Evolutionary conservation across 2,888 invertebrate genomes (phyloP).

Genomic region (Spodoptera exigua): DNA sequence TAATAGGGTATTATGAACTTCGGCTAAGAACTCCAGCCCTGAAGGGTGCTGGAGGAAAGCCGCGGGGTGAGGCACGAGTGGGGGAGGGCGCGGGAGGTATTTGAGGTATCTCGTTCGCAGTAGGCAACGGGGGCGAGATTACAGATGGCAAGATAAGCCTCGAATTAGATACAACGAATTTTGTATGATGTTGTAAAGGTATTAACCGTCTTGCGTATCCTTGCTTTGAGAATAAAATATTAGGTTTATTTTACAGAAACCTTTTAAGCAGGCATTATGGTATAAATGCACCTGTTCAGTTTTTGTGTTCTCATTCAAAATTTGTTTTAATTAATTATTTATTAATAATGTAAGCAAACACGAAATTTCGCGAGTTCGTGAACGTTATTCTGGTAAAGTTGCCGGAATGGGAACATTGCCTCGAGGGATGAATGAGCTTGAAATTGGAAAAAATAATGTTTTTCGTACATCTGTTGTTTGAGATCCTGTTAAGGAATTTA

Average conservation of each 20-base stretch:
- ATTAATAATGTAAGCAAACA: constrained; percentile 24
- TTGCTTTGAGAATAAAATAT: constrained; percentile 86
- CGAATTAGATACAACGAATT: constrained; percentile 88
- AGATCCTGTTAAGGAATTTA: constrained; percentile 12
- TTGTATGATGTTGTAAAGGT: constrained; percentile 86
- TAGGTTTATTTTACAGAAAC: constrained; percentile 77
- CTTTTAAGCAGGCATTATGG: constrained; percentile 64
- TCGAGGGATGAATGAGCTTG: constrained; percentile 34
- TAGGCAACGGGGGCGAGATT: constrained; percentile 81
- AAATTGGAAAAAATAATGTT: constrained; percentile 24
- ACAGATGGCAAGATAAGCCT: constrained; percentile 88
- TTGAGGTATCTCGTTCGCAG: constrained; percentile 78
- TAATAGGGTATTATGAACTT: constrained; percentile 89
- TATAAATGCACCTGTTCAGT: constrained; percentile 55
- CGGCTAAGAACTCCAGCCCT: constrained; percentile 77
- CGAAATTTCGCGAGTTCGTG: constrained; percentile 7
- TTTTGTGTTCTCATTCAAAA: constrained; percentile 37
- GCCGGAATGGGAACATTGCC: constrained; percentile 36
- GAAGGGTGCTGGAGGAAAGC: constrained; percentile 68
- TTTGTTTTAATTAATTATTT: constrained; percentile 44
- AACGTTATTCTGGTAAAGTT: constrained; percentile 28
- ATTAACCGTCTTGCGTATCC: constrained; percentile 76
- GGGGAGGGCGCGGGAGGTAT: constrained; percentile 67
- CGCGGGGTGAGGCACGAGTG: constrained; percentile 44
- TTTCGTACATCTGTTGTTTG: constrained; percentile 26